A percentile compares a stretch with the other conserved stretches of the same genome.
Evolutionary conservation across 2,113 vertebrate genomes (phyloP).

Genomic region (Melanostigma gelatinosum): DNA sequence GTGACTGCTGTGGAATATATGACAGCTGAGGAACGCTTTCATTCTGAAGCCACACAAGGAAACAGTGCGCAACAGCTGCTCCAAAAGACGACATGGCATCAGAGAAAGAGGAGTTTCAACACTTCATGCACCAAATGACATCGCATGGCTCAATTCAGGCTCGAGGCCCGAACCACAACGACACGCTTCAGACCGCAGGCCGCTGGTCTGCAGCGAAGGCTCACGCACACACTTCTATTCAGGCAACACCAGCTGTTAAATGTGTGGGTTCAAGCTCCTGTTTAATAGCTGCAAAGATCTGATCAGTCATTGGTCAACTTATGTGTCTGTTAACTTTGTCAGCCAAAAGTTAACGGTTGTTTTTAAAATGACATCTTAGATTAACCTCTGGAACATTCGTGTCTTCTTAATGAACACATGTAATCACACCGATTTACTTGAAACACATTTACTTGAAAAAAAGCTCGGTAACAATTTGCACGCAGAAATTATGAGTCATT

Average conservation of each 20-base stretch:
- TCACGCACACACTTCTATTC: neutral
- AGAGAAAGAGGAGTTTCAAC: constrained; percentile 8
- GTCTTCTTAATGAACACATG: neutral
- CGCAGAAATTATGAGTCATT: too few species aligned
- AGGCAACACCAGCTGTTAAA: too few species aligned
- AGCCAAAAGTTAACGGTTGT: neutral
- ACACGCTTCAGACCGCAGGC: neutral
- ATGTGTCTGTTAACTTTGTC: neutral
- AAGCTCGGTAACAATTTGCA: too few species aligned
- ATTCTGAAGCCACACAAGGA: neutral
- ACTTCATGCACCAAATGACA: too few species aligned
- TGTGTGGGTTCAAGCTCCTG: neutral
- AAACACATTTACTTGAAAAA: too few species aligned
- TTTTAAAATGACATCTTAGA: neutral
- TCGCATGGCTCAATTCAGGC: neutral
- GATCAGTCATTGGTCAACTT: neutral
- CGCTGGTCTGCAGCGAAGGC: neutral
- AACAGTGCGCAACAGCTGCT: neutral
- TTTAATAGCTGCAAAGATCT: neutral
- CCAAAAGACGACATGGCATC: neutral
- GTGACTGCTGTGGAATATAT: neutral
- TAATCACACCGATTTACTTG: too few species aligned
- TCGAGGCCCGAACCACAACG: neutral
- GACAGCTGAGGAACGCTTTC: neutral
- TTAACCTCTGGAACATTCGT: neutral